Evolutionary conservation across 53 echinoderm and acorn worm species (phyloP), one percentile per base, ranked within the genome.

Genomic region (Holothuria leucospilota): DNA sequence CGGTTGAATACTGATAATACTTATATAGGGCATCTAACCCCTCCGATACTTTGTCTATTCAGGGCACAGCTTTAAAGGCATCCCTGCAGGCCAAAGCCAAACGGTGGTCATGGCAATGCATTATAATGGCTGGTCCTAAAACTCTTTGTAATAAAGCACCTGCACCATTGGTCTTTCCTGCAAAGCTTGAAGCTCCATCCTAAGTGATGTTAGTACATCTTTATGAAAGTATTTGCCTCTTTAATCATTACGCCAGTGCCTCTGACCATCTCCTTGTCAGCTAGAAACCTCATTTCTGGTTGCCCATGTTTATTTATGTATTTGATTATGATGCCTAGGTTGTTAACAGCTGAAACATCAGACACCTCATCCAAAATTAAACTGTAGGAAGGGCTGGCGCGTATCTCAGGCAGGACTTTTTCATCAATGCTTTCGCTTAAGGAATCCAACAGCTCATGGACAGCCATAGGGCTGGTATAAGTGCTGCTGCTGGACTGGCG

Each of bases 301-400:
- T 65, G 65, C 2, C 24, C 28, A 5, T 13, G 9, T 65, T 24
- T 11, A 65, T 65, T 65, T 26, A 28, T 65, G 28, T 65, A 65
- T 28, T 65, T 65, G 65, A 9, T 28, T 13, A 65, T 65, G 24
- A 65, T 26, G 12, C 65, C 24, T 10, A 65, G 8, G 65, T 65
- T 65, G 15, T 65, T 65, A 13, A 65, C 28, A 65, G 65, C 65
- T 65, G 65, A 24, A 65, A 65, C 65, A 65, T 65, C 65, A 65
- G 65, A 65, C 9, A 65, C 65, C 15, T 65, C 65, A 9, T 65
- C 65, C 8, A 65, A 65, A 65, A 65, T 65, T 28, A 65, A 65
- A 16, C 65, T 4, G 28, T 65, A 65, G 10, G 65, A 65, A 65
- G 65, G 65, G 15, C 65, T 65, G 10, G 0, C 18, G 25, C 65